Percentiles rank a stretch among this genome's conserved stretches.
Conservation (phyloP, 92 coral and sea anemone species). For the Epizoanthus illoricatus region DNA sequence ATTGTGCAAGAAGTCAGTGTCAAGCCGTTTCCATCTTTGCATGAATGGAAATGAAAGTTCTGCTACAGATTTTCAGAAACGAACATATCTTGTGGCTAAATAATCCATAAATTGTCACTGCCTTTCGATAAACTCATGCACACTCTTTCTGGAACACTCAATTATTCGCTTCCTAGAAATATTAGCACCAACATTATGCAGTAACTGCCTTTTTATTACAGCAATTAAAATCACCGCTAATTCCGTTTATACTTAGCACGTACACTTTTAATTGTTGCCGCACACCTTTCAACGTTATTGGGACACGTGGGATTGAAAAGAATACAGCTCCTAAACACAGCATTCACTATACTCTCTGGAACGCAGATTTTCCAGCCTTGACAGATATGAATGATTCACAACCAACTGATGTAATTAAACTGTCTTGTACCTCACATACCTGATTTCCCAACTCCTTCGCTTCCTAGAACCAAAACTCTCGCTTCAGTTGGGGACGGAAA, state of each 20-base stretch:
- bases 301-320: not conserved
- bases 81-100: too few relatives aligned
- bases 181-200: not conserved
- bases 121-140: too few relatives aligned
- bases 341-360: too few relatives aligned
- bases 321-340: too few relatives aligned
- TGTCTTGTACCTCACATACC: constrained; percentile 49
- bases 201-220: not conserved
- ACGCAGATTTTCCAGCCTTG: too few relatives aligned
- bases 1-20: not conserved
- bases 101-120: too few relatives aligned
- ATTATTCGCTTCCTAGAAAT: too few relatives aligned
- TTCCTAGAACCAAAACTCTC: constrained; percentile 81
- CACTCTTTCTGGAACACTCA: too few relatives aligned
- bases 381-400: too few relatives aligned
- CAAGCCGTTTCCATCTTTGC: too few relatives aligned
- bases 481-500: constrained; percentile 72
- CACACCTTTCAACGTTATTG: not conserved
- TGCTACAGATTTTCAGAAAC: too few relatives aligned
- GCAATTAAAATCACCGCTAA: not conserved
- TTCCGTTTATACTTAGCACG: not conserved
- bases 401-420: not conserved
- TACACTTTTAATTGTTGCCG: not conserved
- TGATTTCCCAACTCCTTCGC: constrained; percentile 91
- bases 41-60: too few relatives aligned